phyloP scores from a whole-genome alignment of 2,888 invertebrate species.

The Lasioglossum figueresi region DNA sequence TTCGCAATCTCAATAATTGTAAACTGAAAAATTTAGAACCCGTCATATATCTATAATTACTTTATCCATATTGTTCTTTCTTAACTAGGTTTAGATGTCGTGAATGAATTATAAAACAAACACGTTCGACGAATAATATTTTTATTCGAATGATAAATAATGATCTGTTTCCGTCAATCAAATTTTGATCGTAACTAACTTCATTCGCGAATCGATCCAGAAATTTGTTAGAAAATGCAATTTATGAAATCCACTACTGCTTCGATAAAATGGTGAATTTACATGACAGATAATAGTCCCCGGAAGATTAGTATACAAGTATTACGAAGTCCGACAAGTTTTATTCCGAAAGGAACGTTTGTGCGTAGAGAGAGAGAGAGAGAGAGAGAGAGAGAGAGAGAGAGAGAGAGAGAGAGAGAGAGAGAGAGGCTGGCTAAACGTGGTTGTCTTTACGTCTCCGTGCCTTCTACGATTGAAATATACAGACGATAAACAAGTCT shows the following conservation, averaged over 20 bases:
- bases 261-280: not conserved
- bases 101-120: not conserved
- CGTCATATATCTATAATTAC: too few species aligned
- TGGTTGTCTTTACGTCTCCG: not conserved
- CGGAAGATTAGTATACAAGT: not conserved
- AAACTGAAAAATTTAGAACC: too few species aligned
- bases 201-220: not conserved
- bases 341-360: not conserved
- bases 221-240: not conserved
- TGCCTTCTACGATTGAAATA: slow-evolving; percentile 9
- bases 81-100: not conserved
- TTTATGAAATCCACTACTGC: not conserved
- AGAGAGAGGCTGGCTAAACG: not conserved
- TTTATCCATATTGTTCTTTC: not conserved
- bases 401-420: not conserved
- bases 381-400: not conserved
- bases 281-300: not conserved
- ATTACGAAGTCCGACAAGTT: not conserved
- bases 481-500: slow-evolving; percentile 16
- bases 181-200: too few species aligned
- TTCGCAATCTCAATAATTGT: too few species aligned
- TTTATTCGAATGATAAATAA: not conserved
- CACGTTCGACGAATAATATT: not conserved
- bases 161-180: not conserved
- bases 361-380: not conserved